Conservation (phyloP, 2,888 invertebrate species). For the Crioceris asparagi region DNA sequence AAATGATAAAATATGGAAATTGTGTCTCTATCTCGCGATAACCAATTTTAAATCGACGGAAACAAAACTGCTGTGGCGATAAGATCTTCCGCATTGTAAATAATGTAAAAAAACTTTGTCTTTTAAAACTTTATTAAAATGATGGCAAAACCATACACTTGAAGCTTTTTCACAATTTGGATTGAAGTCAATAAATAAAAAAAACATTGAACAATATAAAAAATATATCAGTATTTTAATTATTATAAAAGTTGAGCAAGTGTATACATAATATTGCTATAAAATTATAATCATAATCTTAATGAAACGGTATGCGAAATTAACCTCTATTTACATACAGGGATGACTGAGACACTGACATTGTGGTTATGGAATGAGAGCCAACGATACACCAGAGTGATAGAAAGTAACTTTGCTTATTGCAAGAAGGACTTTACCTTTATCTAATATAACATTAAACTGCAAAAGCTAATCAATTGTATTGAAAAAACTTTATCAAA, state of each 20-base stretch:
- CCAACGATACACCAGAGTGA: no score
- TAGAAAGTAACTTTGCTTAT: no score
- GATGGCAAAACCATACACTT: conserved; percentile 37
- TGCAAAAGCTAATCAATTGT: no score
- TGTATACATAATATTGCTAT: conserved; percentile 36
- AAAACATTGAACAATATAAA: conserved; percentile 25
- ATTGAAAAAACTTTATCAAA: no score
- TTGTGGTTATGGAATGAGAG: conserved; percentile 9
- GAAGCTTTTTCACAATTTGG: conserved; percentile 29
- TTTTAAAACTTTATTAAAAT: conserved; percentile 12
- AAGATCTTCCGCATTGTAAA: no score
- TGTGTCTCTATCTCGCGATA: no score
- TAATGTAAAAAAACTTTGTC: no score
- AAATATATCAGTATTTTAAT: conserved; percentile 26
- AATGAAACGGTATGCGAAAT: conserved; percentile 13
- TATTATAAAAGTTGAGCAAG: conserved; percentile 35
- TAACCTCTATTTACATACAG: conserved; percentile 26
- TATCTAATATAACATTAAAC: no score
- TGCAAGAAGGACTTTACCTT: no score
- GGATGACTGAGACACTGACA: conserved; percentile 18
- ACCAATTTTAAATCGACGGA: no score
- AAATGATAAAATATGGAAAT: no score
- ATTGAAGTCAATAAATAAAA: conserved; percentile 26
- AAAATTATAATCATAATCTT: conserved; percentile 13
- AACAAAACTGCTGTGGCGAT: no score